Percentiles rank a stretch among this genome's conserved stretches.
phyloP scores from a whole-genome alignment of 2,888 invertebrate species.

The Rhagonycha fulva region DNA sequence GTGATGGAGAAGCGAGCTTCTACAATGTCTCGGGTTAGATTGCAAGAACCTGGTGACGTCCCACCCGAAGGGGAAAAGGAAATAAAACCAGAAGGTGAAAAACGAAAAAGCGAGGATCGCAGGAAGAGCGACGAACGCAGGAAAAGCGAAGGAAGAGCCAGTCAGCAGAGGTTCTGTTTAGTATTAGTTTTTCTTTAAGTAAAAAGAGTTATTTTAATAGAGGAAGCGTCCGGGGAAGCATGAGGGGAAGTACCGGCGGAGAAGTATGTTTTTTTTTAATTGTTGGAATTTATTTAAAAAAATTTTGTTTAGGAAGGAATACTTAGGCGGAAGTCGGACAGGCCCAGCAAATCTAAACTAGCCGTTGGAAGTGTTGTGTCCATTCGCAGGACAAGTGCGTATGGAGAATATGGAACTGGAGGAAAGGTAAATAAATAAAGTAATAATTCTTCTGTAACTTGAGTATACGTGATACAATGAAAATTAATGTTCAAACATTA shows the following conservation, averaged over 20 bases:
- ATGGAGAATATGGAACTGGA: slow-evolving; percentile 31
- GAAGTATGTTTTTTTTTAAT: not conserved
- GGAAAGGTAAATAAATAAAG: slow-evolving; percentile 33
- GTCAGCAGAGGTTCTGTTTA: not conserved
- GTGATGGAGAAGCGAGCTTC: not conserved
- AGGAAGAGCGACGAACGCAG: not conserved
- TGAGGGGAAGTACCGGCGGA: not conserved
- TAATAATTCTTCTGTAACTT: not conserved
- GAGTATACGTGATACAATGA: not conserved
- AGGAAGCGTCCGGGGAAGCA: not conserved
- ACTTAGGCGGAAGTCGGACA: slow-evolving; percentile 10
- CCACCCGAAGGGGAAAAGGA: not conserved
- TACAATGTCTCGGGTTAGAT: slow-evolving; percentile 1
- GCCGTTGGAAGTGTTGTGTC: slow-evolving; percentile 39
- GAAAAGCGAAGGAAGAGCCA: not conserved
- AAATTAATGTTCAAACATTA: not conserved
- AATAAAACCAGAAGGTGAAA: not conserved
- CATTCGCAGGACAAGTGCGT: slow-evolving; percentile 34
- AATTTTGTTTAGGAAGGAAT: slow-evolving; percentile 13
- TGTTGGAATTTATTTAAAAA: not conserved
- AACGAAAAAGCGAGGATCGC: not conserved
- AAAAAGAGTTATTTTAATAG: not conserved
- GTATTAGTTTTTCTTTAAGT: not conserved
- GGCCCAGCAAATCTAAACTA: slow-evolving; percentile 21
- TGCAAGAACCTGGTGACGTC: slow-evolving; percentile 4